Base-by-base conservation (phyloP, 2,888 invertebrate genomes). In the Papilio elwesi region DNA sequence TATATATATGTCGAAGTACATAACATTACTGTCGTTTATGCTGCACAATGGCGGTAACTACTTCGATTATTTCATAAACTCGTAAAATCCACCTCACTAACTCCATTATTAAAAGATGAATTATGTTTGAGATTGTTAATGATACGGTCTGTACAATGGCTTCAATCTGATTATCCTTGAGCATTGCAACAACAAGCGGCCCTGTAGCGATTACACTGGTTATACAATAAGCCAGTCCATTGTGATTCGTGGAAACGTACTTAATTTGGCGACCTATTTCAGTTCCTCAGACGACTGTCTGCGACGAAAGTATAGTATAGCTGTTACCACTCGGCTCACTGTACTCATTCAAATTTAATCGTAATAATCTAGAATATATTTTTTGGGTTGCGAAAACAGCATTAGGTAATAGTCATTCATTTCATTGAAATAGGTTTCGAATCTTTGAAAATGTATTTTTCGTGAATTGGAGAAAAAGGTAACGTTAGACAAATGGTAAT, bases 221-320 rank as follows among this genome's bases (percentile, higher is more conserved):
- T 59, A 71, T 51, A 59, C n/a, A 66, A 71, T 16, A 66, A 59
- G 16, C 51, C 51, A 48, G 51, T 26, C 57, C 13, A 57, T 66
- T 66, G 66, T 59, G 52, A 51, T 71, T 66, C 71, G 49, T 51
- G 11, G 51, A 59, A 16, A 49, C 52, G 51, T 71, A 66, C 52
- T 66, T 66, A 66, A 66, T 59, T 71, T 59, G 65, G 16, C 52
- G 71, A 52, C 66, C 66, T 43, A 66, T 71, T 71, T 66, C 26
- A 66, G 51, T 59, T 48, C 16, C 55, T 11, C 48, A 57, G 59
- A 53, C 66, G 65, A 67, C 49, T 47, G 71, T 62, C 59, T 51
- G 62, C 49, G 26, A 53, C 38, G 55, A 55, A 65, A 70, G 15
- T 57, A 68, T 7, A 43, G 43, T 26, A 26, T 62, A 51, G 68